A percentile compares a stretch with the other conserved stretches of the same genome.
Conservation (phyloP, 2,113 vertebrate species). For the Hylia prasina region DNA sequence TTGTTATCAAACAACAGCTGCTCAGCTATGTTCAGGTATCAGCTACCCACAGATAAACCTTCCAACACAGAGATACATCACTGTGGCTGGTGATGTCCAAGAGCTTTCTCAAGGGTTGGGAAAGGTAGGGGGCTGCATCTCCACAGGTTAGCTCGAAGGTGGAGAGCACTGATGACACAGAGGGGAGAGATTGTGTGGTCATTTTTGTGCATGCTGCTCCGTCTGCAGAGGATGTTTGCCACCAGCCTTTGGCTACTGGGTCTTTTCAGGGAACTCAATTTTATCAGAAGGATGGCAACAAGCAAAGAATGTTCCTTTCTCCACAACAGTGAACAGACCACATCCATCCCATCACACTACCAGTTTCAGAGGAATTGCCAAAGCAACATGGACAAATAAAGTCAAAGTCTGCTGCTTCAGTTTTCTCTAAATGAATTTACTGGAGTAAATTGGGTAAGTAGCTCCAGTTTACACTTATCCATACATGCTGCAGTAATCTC, state of each 20-base stretch:
- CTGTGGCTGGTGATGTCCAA: not conserved
- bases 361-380: not conserved
- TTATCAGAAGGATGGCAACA: not conserved
- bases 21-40: not conserved
- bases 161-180: not conserved
- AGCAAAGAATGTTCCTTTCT: not conserved
- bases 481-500: not conserved
- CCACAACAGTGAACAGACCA: not conserved
- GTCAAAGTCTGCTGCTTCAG: not conserved
- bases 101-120: not conserved
- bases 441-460: not conserved
- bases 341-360: not conserved
- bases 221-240: not conserved
- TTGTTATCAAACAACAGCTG: not conserved
- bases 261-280: not conserved
- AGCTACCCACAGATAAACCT: not conserved
- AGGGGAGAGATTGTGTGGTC: not conserved
- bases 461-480: not conserved
- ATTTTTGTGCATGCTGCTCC: rapidly evolving
- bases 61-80: not conserved
- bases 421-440: not conserved
- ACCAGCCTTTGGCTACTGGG: not conserved
- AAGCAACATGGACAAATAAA: not conserved
- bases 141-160: not conserved
- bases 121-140: not conserved